A percentile compares a stretch with the other conserved stretches of the same genome.
Conservation (phyloP, 2,113 vertebrate genomes). For the Bambusicola thoracicus region DNA sequence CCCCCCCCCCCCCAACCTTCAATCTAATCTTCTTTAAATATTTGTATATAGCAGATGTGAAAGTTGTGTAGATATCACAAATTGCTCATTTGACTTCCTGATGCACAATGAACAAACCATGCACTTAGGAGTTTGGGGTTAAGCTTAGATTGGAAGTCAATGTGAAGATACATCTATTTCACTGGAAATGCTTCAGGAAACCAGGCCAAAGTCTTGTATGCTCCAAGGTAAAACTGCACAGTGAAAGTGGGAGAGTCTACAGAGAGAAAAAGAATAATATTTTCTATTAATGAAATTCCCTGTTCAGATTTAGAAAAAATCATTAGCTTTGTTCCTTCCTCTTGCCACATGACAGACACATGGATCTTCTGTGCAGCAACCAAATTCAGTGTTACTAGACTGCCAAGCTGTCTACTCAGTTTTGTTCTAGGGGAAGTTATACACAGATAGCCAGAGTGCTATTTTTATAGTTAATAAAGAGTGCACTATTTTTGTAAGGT, state of each 20-base stretch:
- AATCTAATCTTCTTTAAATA: background rate
- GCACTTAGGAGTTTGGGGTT: background rate
- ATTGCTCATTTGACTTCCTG: background rate
- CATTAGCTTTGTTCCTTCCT: background rate
- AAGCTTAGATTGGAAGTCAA: background rate
- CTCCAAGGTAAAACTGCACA: background rate
- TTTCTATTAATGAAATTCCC: background rate
- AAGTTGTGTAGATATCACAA: background rate
- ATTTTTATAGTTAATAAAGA: background rate
- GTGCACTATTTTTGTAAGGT: background rate
- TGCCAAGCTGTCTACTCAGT: background rate
- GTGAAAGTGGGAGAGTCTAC: background rate
- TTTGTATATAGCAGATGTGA: background rate
- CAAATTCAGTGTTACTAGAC: background rate
- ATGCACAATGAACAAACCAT: rapidly evolving
- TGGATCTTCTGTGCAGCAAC: background rate
- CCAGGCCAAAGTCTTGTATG: background rate
- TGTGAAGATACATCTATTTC: background rate
- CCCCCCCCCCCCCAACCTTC: too few species aligned
- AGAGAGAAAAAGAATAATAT: background rate
- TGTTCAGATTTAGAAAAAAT: background rate
- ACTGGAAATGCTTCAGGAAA: background rate
- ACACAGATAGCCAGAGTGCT: background rate
- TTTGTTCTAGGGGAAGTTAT: background rate
- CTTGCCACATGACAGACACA: background rate